A percentile compares a stretch with the other conserved stretches of the same genome.
Conservation (phyloP, 2,113 vertebrate species). For the Suncus etruscus region DNA sequence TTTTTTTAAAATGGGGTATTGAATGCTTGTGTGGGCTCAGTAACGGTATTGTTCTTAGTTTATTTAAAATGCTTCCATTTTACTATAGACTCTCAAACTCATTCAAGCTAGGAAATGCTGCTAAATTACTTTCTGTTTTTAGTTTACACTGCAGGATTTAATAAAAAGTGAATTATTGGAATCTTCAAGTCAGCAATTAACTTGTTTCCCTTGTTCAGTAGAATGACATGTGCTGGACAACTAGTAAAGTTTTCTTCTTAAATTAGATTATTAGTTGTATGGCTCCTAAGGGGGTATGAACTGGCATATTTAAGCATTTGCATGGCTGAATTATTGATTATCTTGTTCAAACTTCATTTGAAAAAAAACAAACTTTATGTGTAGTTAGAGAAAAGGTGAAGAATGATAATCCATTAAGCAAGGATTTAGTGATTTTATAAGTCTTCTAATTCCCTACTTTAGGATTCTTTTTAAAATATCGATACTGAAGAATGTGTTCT, state of each 20-base stretch:
- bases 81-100: constrained; percentile 4
- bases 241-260: constrained; percentile 27
- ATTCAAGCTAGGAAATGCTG: not conserved
- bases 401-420: not conserved
- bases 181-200: constrained; percentile 47
- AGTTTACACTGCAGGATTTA: constrained; percentile 48
- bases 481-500: not conserved
- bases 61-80: constrained; percentile 33
- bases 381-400: not conserved
- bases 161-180: constrained; percentile 30
- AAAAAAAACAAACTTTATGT: not conserved
- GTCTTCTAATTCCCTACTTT: not conserved
- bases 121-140: constrained; percentile 26
- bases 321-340: constrained; percentile 59
- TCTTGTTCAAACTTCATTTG: constrained; percentile 11
- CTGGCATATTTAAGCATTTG: constrained; percentile 44
- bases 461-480: constrained; percentile 24
- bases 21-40: constrained; percentile 5
- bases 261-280: constrained; percentile 52
- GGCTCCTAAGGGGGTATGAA: not conserved
- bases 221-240: constrained; percentile 48
- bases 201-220: constrained; percentile 7
- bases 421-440: not conserved
- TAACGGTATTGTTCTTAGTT: not conserved
- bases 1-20: constrained; percentile 22